phyloP scores from a whole-genome alignment of 2,888 invertebrate species.

The Lepidonotus clava region DNA sequence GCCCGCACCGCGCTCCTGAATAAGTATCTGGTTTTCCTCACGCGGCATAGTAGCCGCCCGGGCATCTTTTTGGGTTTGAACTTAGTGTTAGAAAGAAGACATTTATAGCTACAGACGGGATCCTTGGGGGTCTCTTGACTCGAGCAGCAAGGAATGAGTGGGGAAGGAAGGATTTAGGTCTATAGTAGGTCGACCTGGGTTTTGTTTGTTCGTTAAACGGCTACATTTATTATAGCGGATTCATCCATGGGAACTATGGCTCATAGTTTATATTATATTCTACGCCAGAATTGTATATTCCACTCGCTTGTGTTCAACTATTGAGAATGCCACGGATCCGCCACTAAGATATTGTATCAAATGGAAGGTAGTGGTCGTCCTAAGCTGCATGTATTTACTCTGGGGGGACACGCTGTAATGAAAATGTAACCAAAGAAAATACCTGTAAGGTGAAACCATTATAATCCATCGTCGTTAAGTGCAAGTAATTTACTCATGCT shows the following conservation, averaged over 20 bases:
- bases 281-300: no score
- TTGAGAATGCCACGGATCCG: no score
- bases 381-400: no score
- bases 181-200: neutral
- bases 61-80: conserved; percentile 18
- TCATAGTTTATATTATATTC: neutral
- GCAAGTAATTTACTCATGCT: no score
- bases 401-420: no score
- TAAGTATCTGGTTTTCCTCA: neutral
- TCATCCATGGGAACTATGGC: neutral
- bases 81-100: neutral
- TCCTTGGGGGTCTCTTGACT: neutral
- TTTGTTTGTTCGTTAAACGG: neutral
- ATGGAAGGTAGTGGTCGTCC: no score
- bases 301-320: no score
- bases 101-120: neutral
- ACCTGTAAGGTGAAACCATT: no score
- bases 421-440: no score
- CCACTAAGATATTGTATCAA: no score
- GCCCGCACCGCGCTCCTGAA: neutral
- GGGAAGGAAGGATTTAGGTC: neutral
- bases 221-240: neutral
- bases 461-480: no score
- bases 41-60: neutral
- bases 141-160: neutral